Evolutionary conservation across 2,113 vertebrate species (phyloP).

Genomic region (Emydocephalus ijimae): DNA sequence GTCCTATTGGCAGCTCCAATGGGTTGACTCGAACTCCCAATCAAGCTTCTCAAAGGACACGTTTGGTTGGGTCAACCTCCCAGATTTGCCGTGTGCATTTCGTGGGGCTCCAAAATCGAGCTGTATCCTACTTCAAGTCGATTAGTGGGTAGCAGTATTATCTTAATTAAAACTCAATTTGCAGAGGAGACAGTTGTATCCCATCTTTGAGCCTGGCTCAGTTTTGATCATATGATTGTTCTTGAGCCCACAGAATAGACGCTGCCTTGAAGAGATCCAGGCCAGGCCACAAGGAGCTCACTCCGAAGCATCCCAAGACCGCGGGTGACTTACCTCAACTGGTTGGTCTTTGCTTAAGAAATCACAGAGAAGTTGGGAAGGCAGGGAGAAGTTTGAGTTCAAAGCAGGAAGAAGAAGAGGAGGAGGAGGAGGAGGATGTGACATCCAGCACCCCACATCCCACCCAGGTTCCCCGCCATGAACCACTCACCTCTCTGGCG

Average conservation of each 20-base stretch:
- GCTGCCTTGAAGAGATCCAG: neutral
- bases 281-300: too few species aligned
- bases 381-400: neutral
- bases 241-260: neutral
- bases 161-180: neutral
- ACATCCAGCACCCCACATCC: rapidly evolving
- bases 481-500: conserved; percentile 91
- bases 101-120: neutral
- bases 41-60: too few species aligned
- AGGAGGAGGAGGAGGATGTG: neutral
- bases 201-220: neutral
- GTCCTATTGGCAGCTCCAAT: neutral
- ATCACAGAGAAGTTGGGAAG: neutral
- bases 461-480: conserved; percentile 15
- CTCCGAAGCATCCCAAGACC: neutral
- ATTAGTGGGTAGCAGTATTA: neutral
- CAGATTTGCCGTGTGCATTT: neutral
- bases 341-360: neutral
- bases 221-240: neutral
- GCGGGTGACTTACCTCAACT: neutral
- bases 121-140: neutral
- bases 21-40: too few species aligned
- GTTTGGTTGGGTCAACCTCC: too few species aligned
- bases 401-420: neutral
- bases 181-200: neutral